phyloP scores from a whole-genome alignment of 2,113 vertebrate genomes.

The Cettia cetti region DNA sequence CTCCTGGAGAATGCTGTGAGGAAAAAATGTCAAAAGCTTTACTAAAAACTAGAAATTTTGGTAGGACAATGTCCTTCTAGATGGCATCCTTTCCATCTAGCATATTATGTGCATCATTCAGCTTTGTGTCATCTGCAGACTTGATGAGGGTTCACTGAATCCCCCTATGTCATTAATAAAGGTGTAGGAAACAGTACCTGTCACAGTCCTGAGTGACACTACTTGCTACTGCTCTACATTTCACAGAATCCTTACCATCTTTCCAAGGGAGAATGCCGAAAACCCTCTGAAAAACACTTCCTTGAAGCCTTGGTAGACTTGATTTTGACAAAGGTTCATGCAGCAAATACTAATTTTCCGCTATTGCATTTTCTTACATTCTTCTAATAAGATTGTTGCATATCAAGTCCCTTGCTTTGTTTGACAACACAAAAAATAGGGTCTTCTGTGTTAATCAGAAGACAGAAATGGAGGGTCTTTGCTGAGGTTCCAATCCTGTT shows the following conservation, averaged over 20 bases:
- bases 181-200: neutral
- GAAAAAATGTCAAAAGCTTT: neutral
- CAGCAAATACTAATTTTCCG: neutral
- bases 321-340: neutral
- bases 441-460: neutral
- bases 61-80: neutral
- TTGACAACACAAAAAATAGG: neutral
- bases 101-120: neutral
- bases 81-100: neutral
- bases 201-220: neutral
- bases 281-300: fast-evolving
- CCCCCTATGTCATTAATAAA: neutral
- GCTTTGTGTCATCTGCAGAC: neutral
- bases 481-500: neutral
- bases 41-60: neutral
- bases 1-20: neutral
- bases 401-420: neutral
- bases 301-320: neutral
- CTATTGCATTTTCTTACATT: neutral
- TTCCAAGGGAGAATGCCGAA: neutral
- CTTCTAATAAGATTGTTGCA: neutral
- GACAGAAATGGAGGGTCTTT: neutral
- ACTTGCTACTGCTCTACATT: neutral
- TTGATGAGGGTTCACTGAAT: neutral
- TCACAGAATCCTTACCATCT: neutral